A percentile compares a stretch with the other conserved stretches of the same genome.
These are phyloP conservation scores for Spizaetus ornatus DNA, from an alignment of 2,113 vertebrate species.

Conservation along the genomic window DNA sequence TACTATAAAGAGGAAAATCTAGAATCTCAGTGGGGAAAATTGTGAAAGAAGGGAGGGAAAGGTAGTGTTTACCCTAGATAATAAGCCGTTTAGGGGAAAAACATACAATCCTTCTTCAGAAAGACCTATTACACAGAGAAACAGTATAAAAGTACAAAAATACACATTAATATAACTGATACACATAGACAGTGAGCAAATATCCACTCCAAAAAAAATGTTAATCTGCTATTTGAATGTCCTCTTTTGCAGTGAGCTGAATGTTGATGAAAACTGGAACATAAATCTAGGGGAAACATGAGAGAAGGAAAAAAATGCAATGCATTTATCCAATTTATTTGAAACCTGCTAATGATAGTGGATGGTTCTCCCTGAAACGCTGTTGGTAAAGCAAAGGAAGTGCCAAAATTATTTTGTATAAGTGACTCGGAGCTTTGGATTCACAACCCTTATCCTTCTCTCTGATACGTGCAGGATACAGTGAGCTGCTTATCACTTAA, in stretches of 20 bases:
- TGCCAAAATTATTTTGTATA: neutral
- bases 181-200: neutral
- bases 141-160: neutral
- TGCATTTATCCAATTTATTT: neutral
- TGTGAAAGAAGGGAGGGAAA: neutral
- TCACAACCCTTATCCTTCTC: neutral
- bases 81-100: neutral
- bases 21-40: neutral
- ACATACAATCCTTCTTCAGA: neutral
- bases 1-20: neutral
- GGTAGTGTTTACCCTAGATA: neutral
- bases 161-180: neutral
- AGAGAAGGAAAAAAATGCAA: neutral
- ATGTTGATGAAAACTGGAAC: neutral
- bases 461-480: neutral
- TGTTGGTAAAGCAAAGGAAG: neutral
- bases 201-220: neutral
- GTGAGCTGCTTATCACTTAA: neutral
- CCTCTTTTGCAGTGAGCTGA: neutral
- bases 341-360: neutral
- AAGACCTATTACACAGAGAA: neutral
- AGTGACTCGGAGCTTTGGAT: neutral
- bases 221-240: neutral
- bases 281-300: neutral
- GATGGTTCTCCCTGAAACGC: neutral